Conservation (phyloP, 2,797 vertebrate species). For the Centroberyx gerrardi region DNA sequence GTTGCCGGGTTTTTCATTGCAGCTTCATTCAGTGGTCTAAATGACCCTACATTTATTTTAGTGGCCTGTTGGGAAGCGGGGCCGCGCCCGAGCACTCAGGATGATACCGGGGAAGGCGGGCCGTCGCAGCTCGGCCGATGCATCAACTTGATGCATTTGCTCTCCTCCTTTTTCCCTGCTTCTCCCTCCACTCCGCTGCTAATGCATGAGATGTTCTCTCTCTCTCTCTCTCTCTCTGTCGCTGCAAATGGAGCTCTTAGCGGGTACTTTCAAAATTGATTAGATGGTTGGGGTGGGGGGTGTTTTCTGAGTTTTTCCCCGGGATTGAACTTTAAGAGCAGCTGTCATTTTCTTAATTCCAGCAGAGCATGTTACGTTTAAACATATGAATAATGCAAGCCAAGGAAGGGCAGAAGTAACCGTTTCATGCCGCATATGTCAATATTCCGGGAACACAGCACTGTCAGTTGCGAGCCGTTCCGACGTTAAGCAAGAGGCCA, state of each 20-base stretch:
- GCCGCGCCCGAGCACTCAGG: constrained; percentile 62
- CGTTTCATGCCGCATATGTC: not conserved
- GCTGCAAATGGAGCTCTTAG: constrained; percentile 65
- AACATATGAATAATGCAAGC: constrained; percentile 1
- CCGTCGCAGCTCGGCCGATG: constrained; percentile 62
- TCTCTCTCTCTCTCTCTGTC: constrained; percentile 1
- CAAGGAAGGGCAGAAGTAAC: not conserved
- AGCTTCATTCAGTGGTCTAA: constrained; percentile 75
- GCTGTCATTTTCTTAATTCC: constrained; percentile 7
- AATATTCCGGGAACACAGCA: too few relatives aligned
- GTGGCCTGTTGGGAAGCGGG: constrained; percentile 60
- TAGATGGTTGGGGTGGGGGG: not conserved
- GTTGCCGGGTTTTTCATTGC: constrained; percentile 73
- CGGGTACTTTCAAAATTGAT: constrained; percentile 51
- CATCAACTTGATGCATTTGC: constrained; percentile 54
- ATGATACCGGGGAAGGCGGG: constrained; percentile 58
- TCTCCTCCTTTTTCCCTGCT: constrained; percentile 19
- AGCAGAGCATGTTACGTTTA: not conserved
- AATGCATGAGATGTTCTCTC: constrained; percentile 56
- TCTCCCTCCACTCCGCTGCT: constrained; percentile 54
- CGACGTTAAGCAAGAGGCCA: not conserved
- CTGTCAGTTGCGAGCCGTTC: not conserved
- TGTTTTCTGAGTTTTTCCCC: not conserved
- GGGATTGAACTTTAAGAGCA: constrained; percentile 7
- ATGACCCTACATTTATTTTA: constrained; percentile 81